Evolutionary conservation across 2,113 vertebrate genomes (phyloP), one percentile per base, ranked within the genome.

Genomic region (Limnothrissa miodon): DNA sequence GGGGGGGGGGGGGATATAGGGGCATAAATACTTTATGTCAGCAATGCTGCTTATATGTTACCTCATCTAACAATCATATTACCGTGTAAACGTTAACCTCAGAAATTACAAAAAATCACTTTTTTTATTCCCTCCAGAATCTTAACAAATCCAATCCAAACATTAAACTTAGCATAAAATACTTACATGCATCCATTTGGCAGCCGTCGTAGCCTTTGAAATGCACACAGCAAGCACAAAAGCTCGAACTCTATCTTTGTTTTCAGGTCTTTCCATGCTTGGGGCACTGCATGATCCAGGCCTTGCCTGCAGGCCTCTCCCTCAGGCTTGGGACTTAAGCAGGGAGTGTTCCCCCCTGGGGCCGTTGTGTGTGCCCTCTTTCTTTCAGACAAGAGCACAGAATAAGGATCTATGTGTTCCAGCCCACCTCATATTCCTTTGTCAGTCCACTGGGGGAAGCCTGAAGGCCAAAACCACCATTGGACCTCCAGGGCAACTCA

Each of bases 81-180:
- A 66, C 59, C 29, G 29, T 66, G 25, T 33, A 66, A 33, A 29
- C 25, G 10, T 66, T 66, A 25, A 66, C 25, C 33, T 2, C 25
- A 66, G 10, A 25, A 66, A 29, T 66, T 29, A 66, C 59, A 66
- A 33, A 29, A 62, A 33, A 29, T 3, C 11, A 4, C 3, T 59
- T 59, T 59, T 59, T 59, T 23, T n/a, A 23, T 9, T n/a, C 8
- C n/a, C 21, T 25, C n/a, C 56, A 59, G 21, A 59, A 59, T 66
- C 59, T 66, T 66, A 66, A 66, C 59, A 66, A 59, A 66, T 66
- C 59, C 59, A 25, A 66, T 15, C 59, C 25, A 66, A 66, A 66
- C 59, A 66, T 66, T 66, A 66, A 66, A 33, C 59, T 15, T 66
- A 33, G n/a, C 59, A 25, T 66, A 13, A 10, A n/a, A 33, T 66